These are phyloP conservation scores for Synanthedon tipuliformis DNA, from an alignment of 2,888 invertebrate species.

Conservation along the genomic window DNA sequence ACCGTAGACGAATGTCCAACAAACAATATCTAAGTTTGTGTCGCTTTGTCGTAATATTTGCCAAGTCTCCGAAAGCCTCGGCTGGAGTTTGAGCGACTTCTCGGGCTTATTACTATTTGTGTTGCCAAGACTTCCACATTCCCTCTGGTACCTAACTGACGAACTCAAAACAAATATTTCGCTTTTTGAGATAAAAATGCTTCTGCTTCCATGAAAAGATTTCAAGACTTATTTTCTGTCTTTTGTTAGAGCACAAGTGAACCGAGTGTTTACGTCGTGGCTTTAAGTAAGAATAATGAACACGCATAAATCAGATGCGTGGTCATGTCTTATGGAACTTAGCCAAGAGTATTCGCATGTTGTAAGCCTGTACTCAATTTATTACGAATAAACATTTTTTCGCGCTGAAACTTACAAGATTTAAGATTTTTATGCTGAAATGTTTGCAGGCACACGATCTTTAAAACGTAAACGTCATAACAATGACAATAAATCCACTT, in stretches of 20 bases:
- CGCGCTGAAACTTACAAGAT: too few species aligned
- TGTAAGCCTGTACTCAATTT: not conserved
- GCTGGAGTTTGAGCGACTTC: constrained; percentile 43
- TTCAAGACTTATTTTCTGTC: constrained; percentile 1
- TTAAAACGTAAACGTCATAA: too few species aligned
- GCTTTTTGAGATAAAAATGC: not conserved
- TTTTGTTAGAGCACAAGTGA: constrained; percentile 14
- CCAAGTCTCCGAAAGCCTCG: constrained; percentile 39
- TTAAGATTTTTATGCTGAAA: too few species aligned
- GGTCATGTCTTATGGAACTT: constrained; percentile 42
- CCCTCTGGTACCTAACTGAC: not conserved
- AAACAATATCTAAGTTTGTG: constrained; percentile 56
- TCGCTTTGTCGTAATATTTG: constrained; percentile 57
- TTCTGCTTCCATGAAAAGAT: not conserved
- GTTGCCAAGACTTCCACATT: constrained; percentile 31
- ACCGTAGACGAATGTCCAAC: constrained; percentile 39
- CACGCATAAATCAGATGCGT: constrained; percentile 52
- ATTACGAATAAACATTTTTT: too few species aligned
- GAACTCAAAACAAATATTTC: not conserved
- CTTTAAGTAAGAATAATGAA: constrained; percentile 56
- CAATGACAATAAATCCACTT: too few species aligned
- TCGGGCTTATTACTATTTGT: constrained; percentile 61
- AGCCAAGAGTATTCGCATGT: not conserved
- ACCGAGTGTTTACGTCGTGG: constrained; percentile 50
- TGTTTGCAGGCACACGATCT: too few species aligned